Evolutionary conservation across 2,113 vertebrate species (phyloP).

Genomic region (Sialia sialis): DNA sequence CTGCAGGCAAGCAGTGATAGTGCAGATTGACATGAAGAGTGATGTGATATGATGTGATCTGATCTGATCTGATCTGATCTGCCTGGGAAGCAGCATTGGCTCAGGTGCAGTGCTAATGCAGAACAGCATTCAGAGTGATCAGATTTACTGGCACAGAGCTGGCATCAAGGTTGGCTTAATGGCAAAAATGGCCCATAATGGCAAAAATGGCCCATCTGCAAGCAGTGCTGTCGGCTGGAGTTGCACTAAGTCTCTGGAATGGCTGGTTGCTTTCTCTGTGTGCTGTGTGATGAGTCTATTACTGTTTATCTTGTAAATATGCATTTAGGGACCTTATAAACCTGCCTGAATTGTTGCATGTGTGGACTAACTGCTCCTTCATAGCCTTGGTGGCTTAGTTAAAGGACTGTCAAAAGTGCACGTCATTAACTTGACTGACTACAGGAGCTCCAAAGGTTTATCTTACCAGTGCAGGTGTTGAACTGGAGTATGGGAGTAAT

Average conservation of each 20-base stretch:
- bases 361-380: slow-evolving; percentile 12
- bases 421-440: slow-evolving; percentile 21
- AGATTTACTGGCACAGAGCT: neutral
- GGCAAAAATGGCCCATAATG: neutral
- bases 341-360: neutral
- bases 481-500: neutral
- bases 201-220: neutral
- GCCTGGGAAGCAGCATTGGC: neutral
- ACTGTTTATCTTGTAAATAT: slow-evolving; percentile 2
- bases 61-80: neutral
- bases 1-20: neutral
- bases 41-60: neutral
- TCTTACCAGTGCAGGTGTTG: neutral
- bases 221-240: neutral
- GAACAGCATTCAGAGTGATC: neutral
- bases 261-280: neutral
- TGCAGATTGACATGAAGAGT: neutral
- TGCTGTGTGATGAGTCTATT: neutral
- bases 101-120: neutral
- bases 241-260: neutral
- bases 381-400: neutral
- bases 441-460: slow-evolving; percentile 18
- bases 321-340: slow-evolving; percentile 29
- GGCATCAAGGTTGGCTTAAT: neutral
- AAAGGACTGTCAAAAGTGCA: neutral